Evolutionary conservation across 2,888 invertebrate species (phyloP).

Genomic region (Trichopoda pennipes): DNA sequence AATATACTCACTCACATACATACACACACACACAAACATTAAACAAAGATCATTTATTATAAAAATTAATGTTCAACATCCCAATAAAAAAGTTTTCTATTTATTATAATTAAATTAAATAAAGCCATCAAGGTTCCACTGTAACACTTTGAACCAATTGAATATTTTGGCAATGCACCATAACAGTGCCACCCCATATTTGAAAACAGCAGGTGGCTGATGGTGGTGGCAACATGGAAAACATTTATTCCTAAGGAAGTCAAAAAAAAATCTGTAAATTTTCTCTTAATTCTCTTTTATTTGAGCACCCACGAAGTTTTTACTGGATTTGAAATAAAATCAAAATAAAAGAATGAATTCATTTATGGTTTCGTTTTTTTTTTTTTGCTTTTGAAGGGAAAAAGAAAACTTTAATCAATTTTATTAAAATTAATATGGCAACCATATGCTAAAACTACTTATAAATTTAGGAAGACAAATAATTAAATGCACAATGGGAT

Average conservation of each 20-base stretch:
- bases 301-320: conserved; percentile 12
- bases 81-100: not conserved
- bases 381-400: too few relatives aligned
- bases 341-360: not conserved
- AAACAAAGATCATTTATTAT: not conserved
- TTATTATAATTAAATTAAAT: conserved; percentile 3
- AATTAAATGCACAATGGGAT: not conserved
- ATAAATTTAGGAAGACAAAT: not conserved
- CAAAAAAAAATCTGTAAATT: not conserved
- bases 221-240: conserved; percentile 19
- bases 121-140: conserved; percentile 7
- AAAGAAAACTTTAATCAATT: not conserved
- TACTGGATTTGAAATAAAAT: not conserved
- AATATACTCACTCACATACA: too few relatives aligned
- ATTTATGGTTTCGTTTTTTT: not conserved
- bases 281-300: not conserved
- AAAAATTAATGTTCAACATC: conserved; percentile 4
- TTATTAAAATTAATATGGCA: not conserved
- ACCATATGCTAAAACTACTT: not conserved
- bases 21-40: not conserved
- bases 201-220: conserved; percentile 1
- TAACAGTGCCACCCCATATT: not conserved
- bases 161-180: not conserved
- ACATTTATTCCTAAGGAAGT: conserved; percentile 11
- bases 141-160: not conserved